A percentile compares a stretch with the other conserved stretches of the same genome.
phyloP scores from a whole-genome alignment of 2,113 vertebrate genomes.

The Dasyprocta punctata region DNA sequence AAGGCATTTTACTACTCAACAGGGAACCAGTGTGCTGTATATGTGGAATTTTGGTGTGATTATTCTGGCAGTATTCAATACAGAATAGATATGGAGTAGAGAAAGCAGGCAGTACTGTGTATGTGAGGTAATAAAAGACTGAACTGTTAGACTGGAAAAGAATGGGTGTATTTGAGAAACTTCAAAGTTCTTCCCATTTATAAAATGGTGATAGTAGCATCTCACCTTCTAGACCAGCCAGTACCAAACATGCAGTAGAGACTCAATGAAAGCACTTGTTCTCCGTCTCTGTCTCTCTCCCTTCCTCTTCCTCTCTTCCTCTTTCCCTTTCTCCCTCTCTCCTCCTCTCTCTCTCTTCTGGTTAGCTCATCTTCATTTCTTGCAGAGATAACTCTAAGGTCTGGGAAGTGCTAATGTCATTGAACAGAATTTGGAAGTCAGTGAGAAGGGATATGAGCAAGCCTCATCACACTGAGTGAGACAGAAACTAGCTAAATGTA shows the following conservation, averaged over 20 bases:
- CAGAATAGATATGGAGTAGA: not conserved
- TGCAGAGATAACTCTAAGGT: not conserved
- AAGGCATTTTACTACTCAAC: slow-evolving; percentile 16
- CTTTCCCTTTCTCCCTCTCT: no score
- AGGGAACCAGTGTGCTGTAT: not conserved
- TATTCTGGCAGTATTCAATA: not conserved
- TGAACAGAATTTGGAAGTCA: slow-evolving; percentile 16
- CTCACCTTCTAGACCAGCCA: not conserved
- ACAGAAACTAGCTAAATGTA: not conserved
- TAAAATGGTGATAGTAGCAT: not conserved
- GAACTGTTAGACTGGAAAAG: not conserved
- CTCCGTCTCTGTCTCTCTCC: no score
- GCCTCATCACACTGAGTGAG: not conserved
- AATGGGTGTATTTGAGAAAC: not conserved
- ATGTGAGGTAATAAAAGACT: not conserved
- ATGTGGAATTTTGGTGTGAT: slow-evolving; percentile 18
- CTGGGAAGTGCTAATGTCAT: not conserved
- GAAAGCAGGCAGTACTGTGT: not conserved
- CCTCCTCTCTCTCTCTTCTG: not conserved
- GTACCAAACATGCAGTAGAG: not conserved
- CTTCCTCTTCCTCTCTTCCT: not conserved
- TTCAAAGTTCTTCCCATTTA: not conserved
- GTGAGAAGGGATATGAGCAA: not conserved
- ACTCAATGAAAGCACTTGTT: not conserved
- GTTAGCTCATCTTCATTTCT: slow-evolving; percentile 36